These are phyloP conservation scores for Allygus modestus DNA, from an alignment of 2,888 invertebrate genomes.

Conservation along the genomic window DNA sequence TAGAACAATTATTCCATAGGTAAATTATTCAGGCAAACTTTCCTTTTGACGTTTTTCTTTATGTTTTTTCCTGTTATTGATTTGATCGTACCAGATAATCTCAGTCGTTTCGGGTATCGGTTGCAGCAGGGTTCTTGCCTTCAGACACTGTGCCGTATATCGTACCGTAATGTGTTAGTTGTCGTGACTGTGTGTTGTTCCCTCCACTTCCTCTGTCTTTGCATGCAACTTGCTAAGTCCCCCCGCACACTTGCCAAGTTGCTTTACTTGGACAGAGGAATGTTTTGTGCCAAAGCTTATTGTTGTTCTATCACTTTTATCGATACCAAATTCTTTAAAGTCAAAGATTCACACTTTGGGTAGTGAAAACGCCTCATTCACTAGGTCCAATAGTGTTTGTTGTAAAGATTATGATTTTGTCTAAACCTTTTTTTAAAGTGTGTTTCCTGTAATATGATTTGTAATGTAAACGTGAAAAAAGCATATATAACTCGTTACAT, in stretches of 20 bases:
- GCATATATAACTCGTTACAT: no score
- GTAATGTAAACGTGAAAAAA: no score
- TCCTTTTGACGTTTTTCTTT: no score
- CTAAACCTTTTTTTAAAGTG: no score
- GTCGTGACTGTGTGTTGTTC: conserved; percentile 23
- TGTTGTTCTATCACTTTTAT: neutral
- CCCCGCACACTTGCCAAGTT: conserved; percentile 43
- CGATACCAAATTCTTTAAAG: neutral
- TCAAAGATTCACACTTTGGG: neutral
- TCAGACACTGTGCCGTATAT: neutral
- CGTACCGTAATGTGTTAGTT: neutral
- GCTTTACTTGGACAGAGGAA: conserved; percentile 48
- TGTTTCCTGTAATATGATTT: no score
- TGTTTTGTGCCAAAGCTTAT: conserved; percentile 32
- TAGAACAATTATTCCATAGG: no score
- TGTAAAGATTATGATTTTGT: no score
- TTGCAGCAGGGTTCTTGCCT: conserved; percentile 44
- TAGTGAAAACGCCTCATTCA: neutral
- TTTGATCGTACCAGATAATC: no score
- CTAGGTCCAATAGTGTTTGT: no score
- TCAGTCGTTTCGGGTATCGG: no score
- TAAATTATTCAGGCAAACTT: no score
- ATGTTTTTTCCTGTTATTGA: no score
- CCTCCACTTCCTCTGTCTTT: conserved; percentile 11
- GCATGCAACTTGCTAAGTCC: conserved; percentile 48